A percentile compares a stretch with the other conserved stretches of the same genome.
phyloP scores from a whole-genome alignment of 37 sponge, comb jelly and placozoan species.

The Halisarca cf. caerulea region DNA sequence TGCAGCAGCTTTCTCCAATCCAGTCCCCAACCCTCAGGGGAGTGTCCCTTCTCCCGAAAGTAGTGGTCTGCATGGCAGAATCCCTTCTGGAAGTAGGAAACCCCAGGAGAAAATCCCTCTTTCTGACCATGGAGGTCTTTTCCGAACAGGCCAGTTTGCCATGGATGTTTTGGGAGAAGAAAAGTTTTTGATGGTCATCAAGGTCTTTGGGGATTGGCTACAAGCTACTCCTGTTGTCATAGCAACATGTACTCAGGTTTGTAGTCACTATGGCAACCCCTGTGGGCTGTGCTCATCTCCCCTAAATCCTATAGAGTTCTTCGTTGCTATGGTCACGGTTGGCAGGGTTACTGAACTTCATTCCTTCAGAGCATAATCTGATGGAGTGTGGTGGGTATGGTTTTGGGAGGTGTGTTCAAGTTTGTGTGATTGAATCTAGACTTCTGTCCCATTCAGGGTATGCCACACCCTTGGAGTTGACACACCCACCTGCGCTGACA shows the following conservation, averaged over 20 bases:
- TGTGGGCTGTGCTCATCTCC: not conserved
- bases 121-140: not conserved
- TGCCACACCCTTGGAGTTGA: slow-evolving; percentile 1
- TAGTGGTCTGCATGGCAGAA: too few relatives aligned
- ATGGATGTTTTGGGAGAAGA: slow-evolving; percentile 52
- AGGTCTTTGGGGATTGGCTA: slow-evolving; percentile 77
- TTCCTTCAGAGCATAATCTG: slow-evolving; percentile 51
- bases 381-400: slow-evolving; percentile 26
- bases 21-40: too few relatives aligned
- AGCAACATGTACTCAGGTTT: slow-evolving; percentile 78
- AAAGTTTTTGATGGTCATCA: slow-evolving; percentile 41
- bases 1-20: not conserved
- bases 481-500: slow-evolving; percentile 28
- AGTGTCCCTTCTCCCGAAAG: too few relatives aligned
- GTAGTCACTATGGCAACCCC: not conserved
- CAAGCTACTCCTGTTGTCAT: slow-evolving; percentile 68
- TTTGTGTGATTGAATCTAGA: not conserved
- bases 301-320: slow-evolving; percentile 35
- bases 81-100: slow-evolving; percentile 43
- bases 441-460: not conserved
- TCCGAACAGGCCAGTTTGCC: slow-evolving; percentile 35
- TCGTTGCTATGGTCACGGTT: slow-evolving; percentile 79
- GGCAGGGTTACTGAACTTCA: slow-evolving; percentile 81
- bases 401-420: not conserved
- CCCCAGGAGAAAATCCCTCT: not conserved